A percentile compares a stretch with the other conserved stretches of the same genome.
Conservation (phyloP, 2,888 invertebrate species). For the Lepidocyrtoides sp. region DNA sequence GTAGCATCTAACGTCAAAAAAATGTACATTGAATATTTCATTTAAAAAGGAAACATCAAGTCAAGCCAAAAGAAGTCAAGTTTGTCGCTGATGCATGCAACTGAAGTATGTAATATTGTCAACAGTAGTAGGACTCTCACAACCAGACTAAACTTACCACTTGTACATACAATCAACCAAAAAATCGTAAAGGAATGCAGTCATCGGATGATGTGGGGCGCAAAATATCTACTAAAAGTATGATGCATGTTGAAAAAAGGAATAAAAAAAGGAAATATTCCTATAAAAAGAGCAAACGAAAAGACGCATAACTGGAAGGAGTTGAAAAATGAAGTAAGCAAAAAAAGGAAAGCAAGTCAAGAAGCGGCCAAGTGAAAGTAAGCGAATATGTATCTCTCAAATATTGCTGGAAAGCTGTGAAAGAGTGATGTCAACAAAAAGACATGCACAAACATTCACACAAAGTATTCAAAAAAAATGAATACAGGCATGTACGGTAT, state of each 20-base stretch:
- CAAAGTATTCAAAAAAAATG: background rate
- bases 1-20: background rate
- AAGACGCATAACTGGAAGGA: slow-evolving; percentile 29
- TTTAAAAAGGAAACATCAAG: slow-evolving; percentile 47
- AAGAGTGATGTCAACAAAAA: background rate
- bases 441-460: background rate
- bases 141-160: background rate
- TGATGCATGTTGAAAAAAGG: background rate
- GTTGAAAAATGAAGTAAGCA: slow-evolving; percentile 21
- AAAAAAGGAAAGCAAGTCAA: slow-evolving; percentile 35
- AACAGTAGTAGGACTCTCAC: background rate
- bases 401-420: background rate
- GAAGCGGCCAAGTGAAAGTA: slow-evolving; percentile 62
- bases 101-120: slow-evolving; percentile 38
- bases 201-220: slow-evolving; percentile 2
- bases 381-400: background rate
- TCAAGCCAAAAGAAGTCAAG: slow-evolving; percentile 72
- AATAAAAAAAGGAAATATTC: background rate
- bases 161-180: background rate
- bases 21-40: slow-evolving; percentile 42
- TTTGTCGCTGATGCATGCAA: slow-evolving; percentile 67
- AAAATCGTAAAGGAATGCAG: background rate
- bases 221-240: background rate
- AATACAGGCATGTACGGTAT: no score
- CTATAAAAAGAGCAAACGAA: background rate